phyloP scores from a whole-genome alignment of 2,113 vertebrate genomes.

The Gallinago media region DNA sequence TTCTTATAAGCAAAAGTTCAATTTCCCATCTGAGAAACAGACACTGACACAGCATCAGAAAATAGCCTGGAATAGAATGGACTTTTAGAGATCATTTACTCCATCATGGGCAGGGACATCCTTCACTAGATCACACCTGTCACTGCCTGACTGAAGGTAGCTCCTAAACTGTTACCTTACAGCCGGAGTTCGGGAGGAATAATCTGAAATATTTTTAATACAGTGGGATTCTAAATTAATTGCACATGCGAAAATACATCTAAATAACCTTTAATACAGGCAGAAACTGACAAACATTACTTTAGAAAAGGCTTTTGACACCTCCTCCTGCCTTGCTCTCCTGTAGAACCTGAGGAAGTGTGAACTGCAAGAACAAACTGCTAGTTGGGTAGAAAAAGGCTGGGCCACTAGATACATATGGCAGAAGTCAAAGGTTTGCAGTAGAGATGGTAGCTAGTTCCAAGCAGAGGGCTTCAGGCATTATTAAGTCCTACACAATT shows the following conservation, averaged over 20 bases:
- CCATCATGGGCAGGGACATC: not conserved
- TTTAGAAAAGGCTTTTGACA: not conserved
- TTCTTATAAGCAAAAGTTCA: not conserved
- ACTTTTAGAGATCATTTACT: not conserved
- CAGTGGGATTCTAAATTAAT: not conserved
- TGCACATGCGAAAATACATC: not conserved
- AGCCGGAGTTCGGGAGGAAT: not conserved
- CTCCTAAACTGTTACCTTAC: not conserved
- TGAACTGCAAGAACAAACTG: not conserved
- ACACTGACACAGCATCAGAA: not conserved
- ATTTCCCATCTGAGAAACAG: not conserved
- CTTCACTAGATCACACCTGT: not conserved
- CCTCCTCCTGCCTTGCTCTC: not conserved
- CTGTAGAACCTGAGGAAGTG: rapidly evolving
- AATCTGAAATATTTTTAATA: not conserved
- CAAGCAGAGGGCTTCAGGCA: not conserved
- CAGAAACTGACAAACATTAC: not conserved
- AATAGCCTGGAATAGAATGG: not conserved
- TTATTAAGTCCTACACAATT: not conserved
- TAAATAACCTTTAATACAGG: not conserved
- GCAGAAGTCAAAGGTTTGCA: not conserved
- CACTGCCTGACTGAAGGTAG: not conserved
- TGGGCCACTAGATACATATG: not conserved
- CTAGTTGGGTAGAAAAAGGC: not conserved
- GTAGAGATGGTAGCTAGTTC: not conserved